Evolutionary conservation across 2,797 vertebrate species (phyloP).

Genomic region (Sebastes minor): DNA sequence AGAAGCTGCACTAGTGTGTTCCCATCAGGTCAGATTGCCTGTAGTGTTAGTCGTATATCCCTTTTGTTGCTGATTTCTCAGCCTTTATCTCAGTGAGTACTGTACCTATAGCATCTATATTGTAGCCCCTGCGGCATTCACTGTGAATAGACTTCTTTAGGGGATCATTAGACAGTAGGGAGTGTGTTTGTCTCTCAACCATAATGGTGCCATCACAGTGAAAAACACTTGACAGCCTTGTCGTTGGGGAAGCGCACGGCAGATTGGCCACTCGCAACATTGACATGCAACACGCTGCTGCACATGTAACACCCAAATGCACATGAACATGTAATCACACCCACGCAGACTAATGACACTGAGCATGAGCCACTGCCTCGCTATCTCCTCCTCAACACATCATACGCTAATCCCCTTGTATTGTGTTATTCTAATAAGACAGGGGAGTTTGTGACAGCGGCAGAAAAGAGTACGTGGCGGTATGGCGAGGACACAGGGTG

Average conservation of each 20-base stretch:
- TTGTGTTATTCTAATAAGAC: conserved; percentile 66
- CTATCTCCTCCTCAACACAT: conserved; percentile 56
- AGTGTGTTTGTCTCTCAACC: conserved; percentile 40
- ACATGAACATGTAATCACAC: conserved; percentile 61
- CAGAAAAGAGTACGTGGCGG: conserved; percentile 42
- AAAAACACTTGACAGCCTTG: conserved; percentile 58
- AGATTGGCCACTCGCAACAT: conserved; percentile 43
- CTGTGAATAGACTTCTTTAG: conserved; percentile 36
- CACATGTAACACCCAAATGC: conserved; percentile 55
- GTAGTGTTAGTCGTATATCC: not conserved
- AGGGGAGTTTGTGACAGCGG: conserved; percentile 35
- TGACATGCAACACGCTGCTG: conserved; percentile 55
- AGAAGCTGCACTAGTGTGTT: not conserved
- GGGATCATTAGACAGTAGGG: conserved; percentile 51
- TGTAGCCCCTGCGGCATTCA: conserved; percentile 22
- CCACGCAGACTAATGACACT: conserved; percentile 61
- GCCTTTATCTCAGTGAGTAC: conserved; percentile 12
- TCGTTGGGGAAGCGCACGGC: conserved; percentile 14
- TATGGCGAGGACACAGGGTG: conserved; percentile 41
- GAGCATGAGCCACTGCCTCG: conserved; percentile 47
- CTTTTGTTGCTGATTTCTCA: conserved; percentile 19
- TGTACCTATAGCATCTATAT: conserved; percentile 21
- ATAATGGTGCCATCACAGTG: conserved; percentile 60
- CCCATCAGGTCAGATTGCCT: conserved; percentile 23
- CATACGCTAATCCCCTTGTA: conserved; percentile 60